Evolutionary conservation across 2,113 vertebrate species (phyloP).

Genomic region (Rutilus rutilus): DNA sequence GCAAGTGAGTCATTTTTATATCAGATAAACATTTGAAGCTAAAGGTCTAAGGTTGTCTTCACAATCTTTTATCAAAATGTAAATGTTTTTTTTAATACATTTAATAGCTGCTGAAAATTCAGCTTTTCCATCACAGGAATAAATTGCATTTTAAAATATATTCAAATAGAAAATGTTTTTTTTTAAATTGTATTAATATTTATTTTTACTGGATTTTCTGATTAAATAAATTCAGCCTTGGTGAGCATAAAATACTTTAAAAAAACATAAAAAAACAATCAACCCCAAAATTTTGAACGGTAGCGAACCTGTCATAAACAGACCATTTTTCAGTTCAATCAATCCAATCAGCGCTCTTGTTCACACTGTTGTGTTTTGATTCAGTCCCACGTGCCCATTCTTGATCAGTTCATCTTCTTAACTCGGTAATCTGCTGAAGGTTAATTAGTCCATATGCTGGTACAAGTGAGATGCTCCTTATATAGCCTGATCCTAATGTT

Average conservation of each 20-base stretch:
- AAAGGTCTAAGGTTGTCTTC: neutral
- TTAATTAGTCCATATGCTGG: slow-evolving; percentile 3
- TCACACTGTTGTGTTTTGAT: neutral
- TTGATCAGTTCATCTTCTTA: neutral
- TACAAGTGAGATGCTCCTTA: neutral
- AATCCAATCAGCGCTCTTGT: too few relatives aligned
- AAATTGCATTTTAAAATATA: neutral
- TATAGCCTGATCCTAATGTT: slow-evolving; percentile 17
- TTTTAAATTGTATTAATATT: neutral
- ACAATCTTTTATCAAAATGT: neutral
- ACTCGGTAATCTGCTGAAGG: neutral
- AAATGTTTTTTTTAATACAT: too few relatives aligned
- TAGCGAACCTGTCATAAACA: too few relatives aligned
- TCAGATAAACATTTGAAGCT: neutral
- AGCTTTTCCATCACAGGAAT: neutral
- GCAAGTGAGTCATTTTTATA: slow-evolving; percentile 79
- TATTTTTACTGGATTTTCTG: too few relatives aligned
- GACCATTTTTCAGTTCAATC: neutral
- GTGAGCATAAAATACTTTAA: too few relatives aligned
- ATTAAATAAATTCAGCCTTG: too few relatives aligned
- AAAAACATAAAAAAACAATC: too few relatives aligned
- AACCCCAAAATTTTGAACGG: too few relatives aligned
- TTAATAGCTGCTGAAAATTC: neutral
- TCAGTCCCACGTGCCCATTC: neutral
- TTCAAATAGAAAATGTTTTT: neutral